Conservation (phyloP, 2,888 invertebrate species). For the Liposcelis brunnea region DNA sequence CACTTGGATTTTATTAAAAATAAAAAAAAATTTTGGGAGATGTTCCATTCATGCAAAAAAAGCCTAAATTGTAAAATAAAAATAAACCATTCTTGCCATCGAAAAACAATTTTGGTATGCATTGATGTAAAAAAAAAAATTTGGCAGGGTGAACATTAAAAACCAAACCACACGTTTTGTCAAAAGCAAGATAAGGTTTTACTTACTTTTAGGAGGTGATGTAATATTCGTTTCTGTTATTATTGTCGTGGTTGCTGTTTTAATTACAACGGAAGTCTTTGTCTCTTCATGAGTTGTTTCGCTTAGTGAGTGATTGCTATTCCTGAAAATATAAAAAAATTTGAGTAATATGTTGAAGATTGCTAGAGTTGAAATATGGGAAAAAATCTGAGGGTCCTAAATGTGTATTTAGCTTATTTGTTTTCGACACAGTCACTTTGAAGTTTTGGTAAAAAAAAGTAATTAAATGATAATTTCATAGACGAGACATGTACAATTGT, state of each 20-base stretch:
- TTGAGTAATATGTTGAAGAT: not conserved
- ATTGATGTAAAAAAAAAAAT: no score
- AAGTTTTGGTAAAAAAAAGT: constrained; percentile 6
- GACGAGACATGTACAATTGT: no score
- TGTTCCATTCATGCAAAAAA: not conserved
- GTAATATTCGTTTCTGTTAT: constrained; percentile 29
- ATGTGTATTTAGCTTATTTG: no score
- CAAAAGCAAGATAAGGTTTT: no score
- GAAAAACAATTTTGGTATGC: no score
- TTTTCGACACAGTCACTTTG: no score
- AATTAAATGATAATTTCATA: no score
- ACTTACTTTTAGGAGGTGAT: constrained; percentile 20
- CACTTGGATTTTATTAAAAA: constrained; percentile 1
- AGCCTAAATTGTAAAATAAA: constrained; percentile 1
- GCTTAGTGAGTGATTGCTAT: constrained; percentile 13
- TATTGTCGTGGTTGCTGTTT: constrained; percentile 41
- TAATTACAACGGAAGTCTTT: constrained; percentile 31
- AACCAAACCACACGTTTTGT: no score
- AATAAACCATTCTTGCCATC: not conserved
- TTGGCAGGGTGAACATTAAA: no score
- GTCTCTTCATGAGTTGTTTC: constrained; percentile 16
- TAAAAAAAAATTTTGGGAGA: not conserved
- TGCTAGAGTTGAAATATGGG: not conserved
- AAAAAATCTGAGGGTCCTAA: no score
- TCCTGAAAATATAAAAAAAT: constrained; percentile 11